phyloP scores from a whole-genome alignment of 92 coral and sea anemone genomes.

The Porites cylindrica region DNA sequence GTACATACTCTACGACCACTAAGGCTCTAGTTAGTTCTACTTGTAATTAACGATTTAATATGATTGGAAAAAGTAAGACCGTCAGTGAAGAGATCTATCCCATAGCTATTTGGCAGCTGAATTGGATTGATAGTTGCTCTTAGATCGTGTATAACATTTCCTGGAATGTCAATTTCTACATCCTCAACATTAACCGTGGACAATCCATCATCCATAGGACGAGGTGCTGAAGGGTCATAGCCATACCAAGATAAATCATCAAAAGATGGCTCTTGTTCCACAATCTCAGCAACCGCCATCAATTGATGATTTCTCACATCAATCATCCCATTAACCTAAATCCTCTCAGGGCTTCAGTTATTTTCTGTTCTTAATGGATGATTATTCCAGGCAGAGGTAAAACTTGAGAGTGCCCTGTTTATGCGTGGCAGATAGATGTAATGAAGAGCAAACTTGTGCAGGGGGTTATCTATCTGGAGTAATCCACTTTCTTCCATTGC shows the following conservation, averaged over 20 bases:
- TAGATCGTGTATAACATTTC: constrained; percentile 10
- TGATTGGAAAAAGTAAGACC: constrained; percentile 45
- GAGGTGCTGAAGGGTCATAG: constrained; percentile 26
- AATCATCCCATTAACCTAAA: constrained; percentile 57
- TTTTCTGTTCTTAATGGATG: constrained; percentile 66
- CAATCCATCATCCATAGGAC: too few relatives aligned
- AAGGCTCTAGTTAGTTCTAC: not conserved
- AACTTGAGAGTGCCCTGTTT: constrained; percentile 50
- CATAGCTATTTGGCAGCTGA: constrained; percentile 28
- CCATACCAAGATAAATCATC: constrained; percentile 12
- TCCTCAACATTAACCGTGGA: constrained; percentile 53
- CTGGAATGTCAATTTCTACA: constrained; percentile 25
- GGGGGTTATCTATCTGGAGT: constrained; percentile 28
- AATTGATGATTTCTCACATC: constrained; percentile 54
- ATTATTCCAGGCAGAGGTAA: constrained; percentile 69
- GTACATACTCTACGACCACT: not conserved
- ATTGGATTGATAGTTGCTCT: constrained; percentile 18
- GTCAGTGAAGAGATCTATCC: constrained; percentile 36
- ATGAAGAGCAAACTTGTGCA: constrained; percentile 61
- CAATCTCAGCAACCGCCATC: constrained; percentile 59
- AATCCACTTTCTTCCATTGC: constrained; percentile 59
- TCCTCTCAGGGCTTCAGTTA: constrained; percentile 65
- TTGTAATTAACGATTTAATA: not conserved
- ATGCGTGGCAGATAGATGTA: constrained; percentile 56
- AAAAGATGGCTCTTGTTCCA: constrained; percentile 8